These are phyloP conservation scores for Petrolisthes manimaculis DNA, from an alignment of 2,888 invertebrate genomes.

Conservation along the genomic window DNA sequence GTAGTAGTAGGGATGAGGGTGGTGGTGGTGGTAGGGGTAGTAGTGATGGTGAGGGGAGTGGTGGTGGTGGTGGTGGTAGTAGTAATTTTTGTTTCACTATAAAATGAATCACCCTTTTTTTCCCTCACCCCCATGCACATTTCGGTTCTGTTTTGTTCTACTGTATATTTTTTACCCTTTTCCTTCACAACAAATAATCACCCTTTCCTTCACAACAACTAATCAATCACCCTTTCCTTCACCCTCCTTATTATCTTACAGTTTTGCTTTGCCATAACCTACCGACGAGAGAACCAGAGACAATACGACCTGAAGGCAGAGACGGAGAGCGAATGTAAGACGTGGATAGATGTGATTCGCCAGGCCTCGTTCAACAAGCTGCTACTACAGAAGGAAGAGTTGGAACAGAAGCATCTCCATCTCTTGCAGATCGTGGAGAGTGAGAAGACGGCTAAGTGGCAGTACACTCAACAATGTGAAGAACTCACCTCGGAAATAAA, in stretches of 20 bases:
- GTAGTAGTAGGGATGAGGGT: too few species aligned
- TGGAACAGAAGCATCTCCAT: constrained; percentile 92
- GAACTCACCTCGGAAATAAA: constrained; percentile 90
- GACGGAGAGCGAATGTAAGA: constrained; percentile 87
- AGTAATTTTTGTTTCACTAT: too few species aligned
- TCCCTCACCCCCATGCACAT: not conserved
- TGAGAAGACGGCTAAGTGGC: constrained; percentile 92
- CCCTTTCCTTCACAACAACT: not conserved
- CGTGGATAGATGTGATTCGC: constrained; percentile 90
- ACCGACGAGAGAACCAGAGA: constrained; percentile 85
- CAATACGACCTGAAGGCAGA: constrained; percentile 89
- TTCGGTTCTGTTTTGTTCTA: not conserved
- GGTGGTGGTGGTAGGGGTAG: too few species aligned
- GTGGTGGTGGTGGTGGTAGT: too few species aligned
- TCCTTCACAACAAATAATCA: not conserved
- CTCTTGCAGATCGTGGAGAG: constrained; percentile 86
- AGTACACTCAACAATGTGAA: constrained; percentile 92
- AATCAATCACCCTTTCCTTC: not conserved
- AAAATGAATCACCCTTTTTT: not conserved
- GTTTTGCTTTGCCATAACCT: constrained; percentile 90
- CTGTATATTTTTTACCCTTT: not conserved
- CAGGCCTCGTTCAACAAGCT: constrained; percentile 83
- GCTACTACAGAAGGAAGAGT: constrained; percentile 87
- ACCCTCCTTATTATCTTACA: constrained; percentile 72
- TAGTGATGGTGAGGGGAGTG: too few species aligned